Base-by-base conservation (phyloP, 2,797 vertebrate species). In the Acanthurus leucopareius region DNA sequence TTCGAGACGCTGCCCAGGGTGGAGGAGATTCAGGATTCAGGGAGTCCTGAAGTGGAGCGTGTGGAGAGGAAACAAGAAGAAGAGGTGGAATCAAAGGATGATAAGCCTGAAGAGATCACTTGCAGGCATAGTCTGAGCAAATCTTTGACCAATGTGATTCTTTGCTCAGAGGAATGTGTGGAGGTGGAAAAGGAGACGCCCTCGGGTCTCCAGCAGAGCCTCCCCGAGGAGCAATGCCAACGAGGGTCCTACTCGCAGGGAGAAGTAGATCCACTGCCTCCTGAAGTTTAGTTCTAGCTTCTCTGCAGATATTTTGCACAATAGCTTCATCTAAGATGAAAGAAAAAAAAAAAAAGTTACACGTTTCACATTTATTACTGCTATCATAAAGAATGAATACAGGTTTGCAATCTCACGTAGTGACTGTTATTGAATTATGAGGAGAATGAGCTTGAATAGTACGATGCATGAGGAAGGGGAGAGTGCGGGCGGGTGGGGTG, bases 291-390 rank as follows among this genome's bases (percentile, higher is more conserved):
- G 75, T 44, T 57, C 76, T 35, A 77, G 83, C 80, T 84, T 90
- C 87, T 88, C 90, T 89, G 94, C 94, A 95, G 92, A 95, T 92
- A 87, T 95, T 96, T 97, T 97, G 96, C 96, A 97, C 96, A 96
- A 94, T 79, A 93, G 91, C 92, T 90, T 93, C 86, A 91, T 90
- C 88, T 81, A 92, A 93, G 90, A 92, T 92, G 90, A 93, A 90
- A 28, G 4, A 28, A 28, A 28, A 28, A 28, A 28, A 2, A 28
- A 87, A 91, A 89, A 89, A 28, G 28, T 75, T 57, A 88, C 86
- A 91, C 77, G 85, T 90, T 91, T 86, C 86, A 90, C 89, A 85
- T 90, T 80, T 82, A 87, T 87, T 86, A 86, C 88, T 73, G 79
- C 85, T 86, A 85, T 83, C 73, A 76, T 86, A 32, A 42, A 82